phyloP scores from a whole-genome alignment of 1,140 invertebrate genomes.

The Euglossa dilemma region DNA sequence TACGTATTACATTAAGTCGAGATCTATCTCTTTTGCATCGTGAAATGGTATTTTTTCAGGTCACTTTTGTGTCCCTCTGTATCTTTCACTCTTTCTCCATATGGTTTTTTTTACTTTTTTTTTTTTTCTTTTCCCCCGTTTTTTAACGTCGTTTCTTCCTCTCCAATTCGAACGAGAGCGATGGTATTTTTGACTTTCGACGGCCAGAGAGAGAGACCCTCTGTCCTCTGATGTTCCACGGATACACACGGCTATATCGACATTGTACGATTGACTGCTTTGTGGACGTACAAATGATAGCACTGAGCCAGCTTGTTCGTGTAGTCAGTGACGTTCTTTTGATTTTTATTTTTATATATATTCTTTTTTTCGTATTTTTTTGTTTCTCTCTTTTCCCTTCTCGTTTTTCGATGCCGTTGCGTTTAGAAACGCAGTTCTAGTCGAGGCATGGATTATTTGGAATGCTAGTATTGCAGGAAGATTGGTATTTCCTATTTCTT shows the following conservation, averaged over 20 bases:
- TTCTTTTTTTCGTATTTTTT: background rate
- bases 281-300: slow-evolving; percentile 21
- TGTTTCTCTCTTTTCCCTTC: background rate
- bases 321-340: background rate
- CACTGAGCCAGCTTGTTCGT: background rate
- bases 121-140: background rate
- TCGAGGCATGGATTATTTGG: background rate
- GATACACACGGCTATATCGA: background rate
- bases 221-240: background rate
- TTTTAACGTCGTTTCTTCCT: background rate
- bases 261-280: background rate
- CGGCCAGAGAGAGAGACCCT: too few species aligned
- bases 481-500: background rate
- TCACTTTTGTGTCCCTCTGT: background rate
- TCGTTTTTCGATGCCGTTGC: too few species aligned
- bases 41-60: background rate
- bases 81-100: too few species aligned
- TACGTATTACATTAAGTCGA: background rate
- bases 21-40: background rate
- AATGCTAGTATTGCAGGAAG: background rate
- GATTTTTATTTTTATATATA: background rate
- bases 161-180: background rate
- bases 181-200: background rate
- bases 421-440: background rate
- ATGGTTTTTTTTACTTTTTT: too few species aligned